A percentile compares a stretch with the other conserved stretches of the same genome.
Conservation (phyloP, 2,113 vertebrate species). For the Hystrix brachyura region DNA sequence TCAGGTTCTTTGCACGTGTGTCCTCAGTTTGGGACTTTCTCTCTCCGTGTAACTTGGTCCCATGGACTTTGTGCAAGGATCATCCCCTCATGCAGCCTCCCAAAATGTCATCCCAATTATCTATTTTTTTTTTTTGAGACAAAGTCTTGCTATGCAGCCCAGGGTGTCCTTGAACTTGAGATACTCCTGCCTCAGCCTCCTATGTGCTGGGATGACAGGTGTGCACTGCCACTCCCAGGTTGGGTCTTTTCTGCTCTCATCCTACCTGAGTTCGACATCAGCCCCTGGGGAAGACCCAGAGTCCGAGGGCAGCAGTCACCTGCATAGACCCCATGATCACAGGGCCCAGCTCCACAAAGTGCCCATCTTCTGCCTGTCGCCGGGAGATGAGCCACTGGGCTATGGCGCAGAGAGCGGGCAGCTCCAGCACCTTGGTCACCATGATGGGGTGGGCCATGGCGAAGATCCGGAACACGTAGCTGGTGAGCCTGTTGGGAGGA, state of each 20-base stretch:
- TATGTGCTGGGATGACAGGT: neutral
- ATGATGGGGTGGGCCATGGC: neutral
- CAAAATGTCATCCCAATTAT: neutral
- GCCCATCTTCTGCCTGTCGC: slow-evolving; percentile 19
- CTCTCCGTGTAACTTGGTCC: neutral
- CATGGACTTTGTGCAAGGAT: neutral
- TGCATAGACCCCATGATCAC: slow-evolving; percentile 59
- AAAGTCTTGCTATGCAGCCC: neutral
- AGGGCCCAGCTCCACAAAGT: slow-evolving; percentile 48
- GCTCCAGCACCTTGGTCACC: accelerated
- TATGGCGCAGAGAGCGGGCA: neutral
- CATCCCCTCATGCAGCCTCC: neutral
- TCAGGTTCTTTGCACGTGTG: neutral
- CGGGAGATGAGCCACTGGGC: neutral
- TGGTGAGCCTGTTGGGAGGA: slow-evolving; percentile 37
- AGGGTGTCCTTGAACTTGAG: neutral
- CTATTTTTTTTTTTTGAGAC: neutral
- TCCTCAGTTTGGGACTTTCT: neutral
- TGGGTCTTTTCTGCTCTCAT: neutral
- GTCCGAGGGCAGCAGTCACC: neutral
- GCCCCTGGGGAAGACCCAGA: neutral
- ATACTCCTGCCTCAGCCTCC: neutral
- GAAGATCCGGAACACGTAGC: slow-evolving; percentile 68
- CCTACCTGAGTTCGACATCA: neutral
- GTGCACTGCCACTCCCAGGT: neutral